phyloP scores from a whole-genome alignment of 2,113 vertebrate species.

The Cynocephalus volans region DNA sequence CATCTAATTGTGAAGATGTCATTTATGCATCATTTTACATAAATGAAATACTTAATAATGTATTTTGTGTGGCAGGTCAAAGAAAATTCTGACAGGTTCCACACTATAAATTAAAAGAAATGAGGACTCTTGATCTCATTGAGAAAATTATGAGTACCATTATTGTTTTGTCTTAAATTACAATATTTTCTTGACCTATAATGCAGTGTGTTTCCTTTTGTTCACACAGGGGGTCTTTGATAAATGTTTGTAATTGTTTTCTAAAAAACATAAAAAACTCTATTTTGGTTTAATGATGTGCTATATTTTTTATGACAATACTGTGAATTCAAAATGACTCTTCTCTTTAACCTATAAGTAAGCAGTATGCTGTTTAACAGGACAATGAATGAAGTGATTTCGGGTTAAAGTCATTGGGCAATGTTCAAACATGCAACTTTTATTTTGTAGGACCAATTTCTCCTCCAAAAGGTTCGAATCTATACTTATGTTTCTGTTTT shows the following conservation, averaged over 20 bases:
- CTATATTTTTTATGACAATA: constrained; percentile 84
- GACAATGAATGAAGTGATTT: constrained; percentile 82
- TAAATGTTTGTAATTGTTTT: constrained; percentile 79
- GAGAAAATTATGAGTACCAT: constrained; percentile 57
- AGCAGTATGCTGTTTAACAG: constrained; percentile 83
- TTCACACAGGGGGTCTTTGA: constrained; percentile 61
- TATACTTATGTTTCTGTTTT: constrained; percentile 80
- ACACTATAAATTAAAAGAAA: constrained; percentile 58
- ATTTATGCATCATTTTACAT: neutral
- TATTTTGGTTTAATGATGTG: constrained; percentile 84
- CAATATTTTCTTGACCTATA: constrained; percentile 66
- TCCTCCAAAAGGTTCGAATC: constrained; percentile 81
- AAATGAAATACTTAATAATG: constrained; percentile 47
- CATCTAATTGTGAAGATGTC: neutral
- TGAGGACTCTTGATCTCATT: constrained; percentile 67
- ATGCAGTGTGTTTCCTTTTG: constrained; percentile 51
- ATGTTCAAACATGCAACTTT: constrained; percentile 74
- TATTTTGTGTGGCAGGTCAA: constrained; percentile 14
- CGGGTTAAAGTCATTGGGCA: constrained; percentile 81
- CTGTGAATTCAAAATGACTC: constrained; percentile 80
- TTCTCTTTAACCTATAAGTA: constrained; percentile 81
- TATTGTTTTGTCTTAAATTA: constrained; percentile 74
- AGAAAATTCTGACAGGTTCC: constrained; percentile 4
- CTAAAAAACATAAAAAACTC: constrained; percentile 75
- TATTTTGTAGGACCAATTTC: constrained; percentile 73